Conservation (phyloP, 2,797 vertebrate genomes). For the Hozukius guyotensis region DNA sequence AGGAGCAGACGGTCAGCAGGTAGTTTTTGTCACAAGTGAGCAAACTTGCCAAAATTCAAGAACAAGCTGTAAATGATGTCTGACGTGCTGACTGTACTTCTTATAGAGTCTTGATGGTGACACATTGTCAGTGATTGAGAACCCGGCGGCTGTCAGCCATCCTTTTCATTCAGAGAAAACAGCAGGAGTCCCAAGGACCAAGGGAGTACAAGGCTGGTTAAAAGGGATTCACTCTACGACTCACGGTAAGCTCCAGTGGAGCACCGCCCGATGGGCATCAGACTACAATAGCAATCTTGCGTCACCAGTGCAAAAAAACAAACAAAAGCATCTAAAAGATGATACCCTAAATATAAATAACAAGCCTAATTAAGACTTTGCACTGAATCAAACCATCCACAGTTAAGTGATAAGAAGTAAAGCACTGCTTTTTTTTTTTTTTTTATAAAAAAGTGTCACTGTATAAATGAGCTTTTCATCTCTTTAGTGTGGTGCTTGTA, state of each 20-base stretch:
- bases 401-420: background rate
- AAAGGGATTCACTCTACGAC: constrained; percentile 66
- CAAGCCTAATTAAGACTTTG: background rate
- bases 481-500: background rate
- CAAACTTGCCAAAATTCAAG: constrained; percentile 1
- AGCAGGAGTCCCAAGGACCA: constrained; percentile 44
- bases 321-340: background rate
- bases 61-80: constrained; percentile 5
- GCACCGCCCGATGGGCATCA: background rate
- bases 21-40: background rate
- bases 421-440: background rate
- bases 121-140: constrained; percentile 79
- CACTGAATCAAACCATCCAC: constrained; percentile 11
- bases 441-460: background rate
- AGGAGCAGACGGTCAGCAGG: constrained; percentile 31
- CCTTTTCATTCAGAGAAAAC: constrained; percentile 61
- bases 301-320: background rate
- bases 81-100: constrained; percentile 34
- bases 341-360: background rate
- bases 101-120: constrained; percentile 79
- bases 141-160: constrained; percentile 68
- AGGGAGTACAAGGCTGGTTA: constrained; percentile 70
- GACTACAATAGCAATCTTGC: background rate
- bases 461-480: background rate
- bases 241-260: constrained; percentile 63